These are phyloP conservation scores for Euborellia annulipes DNA, from an alignment of 1,140 invertebrate species.

Conservation along the genomic window DNA sequence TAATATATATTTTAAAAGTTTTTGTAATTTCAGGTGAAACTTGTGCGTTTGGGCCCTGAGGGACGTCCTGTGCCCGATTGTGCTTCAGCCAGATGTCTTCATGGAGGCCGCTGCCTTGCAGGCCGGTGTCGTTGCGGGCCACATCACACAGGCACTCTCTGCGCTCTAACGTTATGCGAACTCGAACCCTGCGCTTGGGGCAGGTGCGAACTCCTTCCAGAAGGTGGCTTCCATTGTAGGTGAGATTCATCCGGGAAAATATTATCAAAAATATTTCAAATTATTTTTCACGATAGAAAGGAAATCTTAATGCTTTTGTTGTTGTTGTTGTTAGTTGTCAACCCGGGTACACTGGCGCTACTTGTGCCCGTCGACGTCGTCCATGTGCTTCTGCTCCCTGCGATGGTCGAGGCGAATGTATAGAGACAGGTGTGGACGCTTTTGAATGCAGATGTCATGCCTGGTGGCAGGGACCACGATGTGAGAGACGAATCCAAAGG, in stretches of 20 bases:
- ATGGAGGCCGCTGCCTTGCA: no score
- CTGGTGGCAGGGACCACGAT: conserved; percentile 46
- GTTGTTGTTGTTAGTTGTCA: conserved; percentile 22
- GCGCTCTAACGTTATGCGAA: conserved; percentile 51
- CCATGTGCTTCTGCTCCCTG: conserved; percentile 54
- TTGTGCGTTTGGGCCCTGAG: not conserved
- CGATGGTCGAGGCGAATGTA: conserved; percentile 47
- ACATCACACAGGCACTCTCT: conserved; percentile 40
- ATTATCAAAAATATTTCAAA: no score
- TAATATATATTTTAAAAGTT: no score
- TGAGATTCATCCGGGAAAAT: no score
- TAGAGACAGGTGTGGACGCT: conserved; percentile 36
- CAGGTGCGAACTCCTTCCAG: conserved; percentile 31
- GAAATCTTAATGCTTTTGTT: no score
- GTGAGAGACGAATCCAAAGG: conserved; percentile 41
- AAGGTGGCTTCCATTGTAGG: no score
- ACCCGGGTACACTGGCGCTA: conserved; percentile 41
- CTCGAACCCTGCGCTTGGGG: conserved; percentile 53
- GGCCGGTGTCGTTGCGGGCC: not conserved
- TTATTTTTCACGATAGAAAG: no score
- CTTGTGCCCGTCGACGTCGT: conserved; percentile 43
- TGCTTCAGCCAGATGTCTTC: no score
- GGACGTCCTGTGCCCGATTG: not conserved
- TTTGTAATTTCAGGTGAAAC: no score
- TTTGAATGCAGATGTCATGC: conserved; percentile 53